Evolutionary conservation across 2,888 invertebrate species (phyloP).

Genomic region (Sesia apiformis): DNA sequence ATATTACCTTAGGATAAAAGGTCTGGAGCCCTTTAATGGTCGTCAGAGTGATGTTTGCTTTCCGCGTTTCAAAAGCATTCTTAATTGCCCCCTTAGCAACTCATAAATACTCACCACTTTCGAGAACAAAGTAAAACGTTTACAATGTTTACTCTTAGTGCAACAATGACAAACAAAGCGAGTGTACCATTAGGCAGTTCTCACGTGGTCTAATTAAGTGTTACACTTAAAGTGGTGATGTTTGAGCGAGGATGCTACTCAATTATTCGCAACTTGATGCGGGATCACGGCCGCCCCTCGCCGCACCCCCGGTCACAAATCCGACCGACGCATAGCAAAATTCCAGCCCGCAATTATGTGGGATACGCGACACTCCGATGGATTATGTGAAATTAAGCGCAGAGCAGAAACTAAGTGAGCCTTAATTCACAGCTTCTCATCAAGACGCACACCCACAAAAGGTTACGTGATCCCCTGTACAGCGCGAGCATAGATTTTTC

Average conservation of each 20-base stretch:
- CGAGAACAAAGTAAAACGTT: constrained; percentile 10
- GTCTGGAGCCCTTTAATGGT: not conserved
- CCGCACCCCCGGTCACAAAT: constrained; percentile 11
- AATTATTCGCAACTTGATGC: constrained; percentile 67
- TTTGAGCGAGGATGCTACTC: constrained; percentile 45
- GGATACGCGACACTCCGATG: constrained; percentile 55
- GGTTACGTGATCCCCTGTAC: constrained; percentile 6
- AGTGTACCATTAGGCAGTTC: constrained; percentile 40
- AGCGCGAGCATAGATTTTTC: not conserved
- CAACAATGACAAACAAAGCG: constrained; percentile 40
- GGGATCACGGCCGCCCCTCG: constrained; percentile 39
- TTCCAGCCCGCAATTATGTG: constrained; percentile 57
- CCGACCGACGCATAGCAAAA: constrained; percentile 46
- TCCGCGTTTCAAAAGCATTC: constrained; percentile 10
- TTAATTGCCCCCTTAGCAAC: constrained; percentile 8
- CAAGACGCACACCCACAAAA: constrained; percentile 14
- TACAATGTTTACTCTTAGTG: constrained; percentile 39
- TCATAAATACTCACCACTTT: constrained; percentile 9
- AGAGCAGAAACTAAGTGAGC: constrained; percentile 50
- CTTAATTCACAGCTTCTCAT: constrained; percentile 42
- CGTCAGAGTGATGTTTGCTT: constrained; percentile 6
- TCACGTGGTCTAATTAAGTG: constrained; percentile 66
- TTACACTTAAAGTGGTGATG: constrained; percentile 43
- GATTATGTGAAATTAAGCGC: constrained; percentile 65
- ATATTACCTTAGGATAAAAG: not conserved